Percentiles rank a stretch among this genome's conserved stretches.
These are phyloP conservation scores for Chloromyia formosa DNA, from an alignment of 2,888 invertebrate species.

Conservation along the genomic window DNA sequence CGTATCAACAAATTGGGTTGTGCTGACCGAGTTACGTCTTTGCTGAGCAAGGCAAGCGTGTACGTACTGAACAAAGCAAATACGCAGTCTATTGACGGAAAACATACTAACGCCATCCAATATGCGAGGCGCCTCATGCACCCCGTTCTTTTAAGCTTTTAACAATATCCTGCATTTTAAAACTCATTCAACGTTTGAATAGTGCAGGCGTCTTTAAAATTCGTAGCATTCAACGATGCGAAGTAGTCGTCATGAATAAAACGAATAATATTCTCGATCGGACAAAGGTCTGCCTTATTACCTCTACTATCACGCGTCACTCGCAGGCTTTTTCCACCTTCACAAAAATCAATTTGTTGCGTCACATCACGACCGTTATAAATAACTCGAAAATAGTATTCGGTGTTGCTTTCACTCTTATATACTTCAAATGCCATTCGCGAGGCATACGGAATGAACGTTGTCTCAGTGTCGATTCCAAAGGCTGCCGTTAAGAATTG, in stretches of 20 bases:
- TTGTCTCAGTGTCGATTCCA: constrained; percentile 68
- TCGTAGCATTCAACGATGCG: constrained; percentile 81
- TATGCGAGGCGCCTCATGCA: no score
- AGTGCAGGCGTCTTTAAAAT: constrained; percentile 85
- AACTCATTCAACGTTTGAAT: constrained; percentile 62
- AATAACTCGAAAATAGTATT: constrained; percentile 83
- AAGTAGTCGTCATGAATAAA: constrained; percentile 91
- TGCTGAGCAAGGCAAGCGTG: no score
- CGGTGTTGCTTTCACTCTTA: constrained; percentile 70
- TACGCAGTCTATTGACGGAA: no score
- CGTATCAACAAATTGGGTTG: no score
- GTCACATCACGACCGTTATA: constrained; percentile 90
- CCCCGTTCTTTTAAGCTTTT: no score
- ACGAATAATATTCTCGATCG: constrained; percentile 85
- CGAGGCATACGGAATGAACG: constrained; percentile 85
- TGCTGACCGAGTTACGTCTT: no score
- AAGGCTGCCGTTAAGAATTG: constrained; percentile 84
- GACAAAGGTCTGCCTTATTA: constrained; percentile 74
- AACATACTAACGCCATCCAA: no score
- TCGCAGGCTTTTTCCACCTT: constrained; percentile 67
- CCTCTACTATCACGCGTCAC: constrained; percentile 65
- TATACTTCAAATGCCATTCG: constrained; percentile 90
- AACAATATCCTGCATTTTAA: no score
- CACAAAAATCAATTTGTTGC: constrained; percentile 81
- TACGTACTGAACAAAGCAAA: no score